phyloP scores from a whole-genome alignment of 2,797 vertebrate genomes.

The Sandelia bainsii region DNA sequence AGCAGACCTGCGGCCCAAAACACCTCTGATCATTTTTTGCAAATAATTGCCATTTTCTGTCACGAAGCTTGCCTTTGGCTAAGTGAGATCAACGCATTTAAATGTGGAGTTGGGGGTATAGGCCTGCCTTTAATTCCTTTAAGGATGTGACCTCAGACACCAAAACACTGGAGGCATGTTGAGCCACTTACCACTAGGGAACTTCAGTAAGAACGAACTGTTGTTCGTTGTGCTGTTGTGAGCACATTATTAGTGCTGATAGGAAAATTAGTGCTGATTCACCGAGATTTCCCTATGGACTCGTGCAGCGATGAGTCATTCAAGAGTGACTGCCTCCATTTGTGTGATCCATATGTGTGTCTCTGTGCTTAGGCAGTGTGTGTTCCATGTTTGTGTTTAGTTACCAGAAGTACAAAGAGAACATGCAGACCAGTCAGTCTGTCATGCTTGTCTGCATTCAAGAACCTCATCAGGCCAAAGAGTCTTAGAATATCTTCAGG shows the following conservation, averaged over 20 bases:
- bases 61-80: conserved; percentile 67
- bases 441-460: conserved; percentile 73
- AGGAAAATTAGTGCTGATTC: conserved; percentile 82
- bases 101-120: conserved; percentile 61
- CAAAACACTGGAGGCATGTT: conserved; percentile 81
- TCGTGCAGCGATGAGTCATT: conserved; percentile 66
- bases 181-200: conserved; percentile 82
- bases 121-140: conserved; percentile 84
- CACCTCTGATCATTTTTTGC: conserved; percentile 34
- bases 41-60: conserved; percentile 58
- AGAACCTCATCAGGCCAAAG: conserved; percentile 74
- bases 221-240: conserved; percentile 44
- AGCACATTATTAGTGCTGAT: conserved; percentile 76
- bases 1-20: conserved; percentile 40
- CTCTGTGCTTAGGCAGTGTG: conserved; percentile 33
- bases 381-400: conserved; percentile 31
- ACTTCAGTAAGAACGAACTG: conserved; percentile 70
- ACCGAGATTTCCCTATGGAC: conserved; percentile 69
- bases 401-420: conserved; percentile 56
- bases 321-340: conserved; percentile 62
- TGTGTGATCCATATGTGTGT: conserved; percentile 48
- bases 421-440: conserved; percentile 50
- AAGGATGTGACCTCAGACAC: conserved; percentile 87
- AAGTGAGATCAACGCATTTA: conserved; percentile 79
- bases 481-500: conserved; percentile 75